Evolutionary conservation across 2,113 vertebrate species (phyloP), one percentile per base, ranked within the genome.

Genomic region (Gnathonemus echidnorhynchus): DNA sequence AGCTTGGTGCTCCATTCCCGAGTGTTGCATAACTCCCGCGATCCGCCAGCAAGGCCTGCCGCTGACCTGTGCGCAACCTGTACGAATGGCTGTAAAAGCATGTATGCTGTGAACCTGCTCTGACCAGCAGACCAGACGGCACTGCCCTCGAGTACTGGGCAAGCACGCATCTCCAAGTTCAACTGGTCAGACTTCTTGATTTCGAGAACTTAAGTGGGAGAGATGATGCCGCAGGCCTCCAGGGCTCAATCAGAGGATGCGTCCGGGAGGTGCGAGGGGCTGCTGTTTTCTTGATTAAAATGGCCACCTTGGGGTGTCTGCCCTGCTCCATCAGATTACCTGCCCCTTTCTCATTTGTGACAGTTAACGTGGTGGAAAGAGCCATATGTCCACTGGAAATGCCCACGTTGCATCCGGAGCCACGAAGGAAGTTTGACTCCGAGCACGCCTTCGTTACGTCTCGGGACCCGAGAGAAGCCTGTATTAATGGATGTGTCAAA

Each of bases 221-320:
- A 50, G 45, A 50, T 50, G 27, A 87, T 66, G n/a, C n/a, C 10
- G 1, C 31, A 77, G 15, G 56, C 56, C 87, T 46, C 35, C 35
- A 35, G 56, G 35, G 27, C 56, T 42, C 56, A 88, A 66, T 88
- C 49, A 48, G 53, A 6, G 87, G 35, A 45, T 0, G 19, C 4
- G 35, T 24, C 56, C 53, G 0, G 56, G 39, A 88, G 56, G 56
- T 89, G 70, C 35, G 58, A 31, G 19, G 31, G 52, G 27, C 45
- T 74, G 87, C 58, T 87, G 90, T 77, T 89, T 86, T 52, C 80
- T 50, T 84, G n/a, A 89, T 91, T 86, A 70, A 77, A 90, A 88
- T 19, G 84, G 48, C 13, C 35, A 13, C 27, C 77, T 46, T 52
- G 66, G 50, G 45, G 49, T 46, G 48, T 88, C n/a, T 45, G 9